Conservation (phyloP, 2,113 vertebrate genomes). For the Solenodon paradoxus region DNA sequence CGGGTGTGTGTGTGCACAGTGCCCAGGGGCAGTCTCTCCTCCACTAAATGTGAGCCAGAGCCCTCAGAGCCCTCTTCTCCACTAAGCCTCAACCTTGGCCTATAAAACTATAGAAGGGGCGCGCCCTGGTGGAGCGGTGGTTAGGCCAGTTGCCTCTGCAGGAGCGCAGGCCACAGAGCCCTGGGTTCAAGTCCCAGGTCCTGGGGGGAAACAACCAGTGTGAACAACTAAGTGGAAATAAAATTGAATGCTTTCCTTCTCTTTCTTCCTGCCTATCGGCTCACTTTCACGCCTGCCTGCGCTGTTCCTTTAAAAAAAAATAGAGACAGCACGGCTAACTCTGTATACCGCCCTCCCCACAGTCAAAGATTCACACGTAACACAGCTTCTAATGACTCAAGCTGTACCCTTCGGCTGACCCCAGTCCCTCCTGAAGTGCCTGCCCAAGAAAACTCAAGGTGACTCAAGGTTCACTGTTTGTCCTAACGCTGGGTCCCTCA, state of each 20-base stretch:
- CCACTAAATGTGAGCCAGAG: background rate
- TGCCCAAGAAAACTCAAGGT: background rate
- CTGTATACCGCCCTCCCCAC: no score
- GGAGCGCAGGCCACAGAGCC: no score
- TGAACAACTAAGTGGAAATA: no score
- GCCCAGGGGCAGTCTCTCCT: background rate
- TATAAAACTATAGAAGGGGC: background rate
- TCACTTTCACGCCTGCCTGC: no score
- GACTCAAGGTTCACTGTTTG: background rate
- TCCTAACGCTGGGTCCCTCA: background rate
- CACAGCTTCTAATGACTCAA: background rate
- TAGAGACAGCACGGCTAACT: no score
- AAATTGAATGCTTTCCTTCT: no score
- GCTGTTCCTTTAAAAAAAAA: no score
- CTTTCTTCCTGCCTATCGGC: no score
- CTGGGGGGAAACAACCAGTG: no score
- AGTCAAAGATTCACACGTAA: background rate
- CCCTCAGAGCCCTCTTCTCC: background rate
- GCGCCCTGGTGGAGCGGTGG: no score
- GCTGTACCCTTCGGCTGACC: background rate
- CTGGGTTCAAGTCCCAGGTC: no score
- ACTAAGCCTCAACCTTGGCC: background rate
- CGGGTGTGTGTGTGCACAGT: background rate
- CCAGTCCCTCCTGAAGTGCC: background rate
- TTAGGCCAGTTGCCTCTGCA: no score